Percentiles rank a stretch among this genome's conserved stretches.
Evolutionary conservation across 2,797 vertebrate genomes (phyloP).

Genomic region (Agapornis canus): DNA sequence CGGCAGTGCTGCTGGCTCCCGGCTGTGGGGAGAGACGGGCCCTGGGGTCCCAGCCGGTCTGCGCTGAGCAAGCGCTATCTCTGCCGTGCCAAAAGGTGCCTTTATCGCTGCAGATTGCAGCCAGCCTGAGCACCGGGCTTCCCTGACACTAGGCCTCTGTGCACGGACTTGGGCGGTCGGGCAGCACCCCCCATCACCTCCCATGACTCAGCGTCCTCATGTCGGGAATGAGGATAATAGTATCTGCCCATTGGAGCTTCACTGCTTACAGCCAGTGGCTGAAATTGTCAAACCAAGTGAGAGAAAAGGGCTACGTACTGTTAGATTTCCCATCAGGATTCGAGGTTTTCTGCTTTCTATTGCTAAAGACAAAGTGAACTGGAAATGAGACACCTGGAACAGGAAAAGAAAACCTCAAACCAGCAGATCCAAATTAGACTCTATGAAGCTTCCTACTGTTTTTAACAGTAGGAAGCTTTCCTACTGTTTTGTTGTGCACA

Average conservation of each 20-base stretch:
- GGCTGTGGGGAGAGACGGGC: neutral
- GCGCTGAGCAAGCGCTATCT: neutral
- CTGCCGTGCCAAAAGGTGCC: neutral
- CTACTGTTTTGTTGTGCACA: neutral
- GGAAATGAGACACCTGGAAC: neutral
- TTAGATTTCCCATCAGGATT: neutral
- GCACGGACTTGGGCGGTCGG: rapidly evolving
- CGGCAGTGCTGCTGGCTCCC: neutral
- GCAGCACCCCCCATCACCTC: neutral
- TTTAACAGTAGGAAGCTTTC: no score
- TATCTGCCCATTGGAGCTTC: neutral
- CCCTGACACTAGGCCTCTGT: neutral
- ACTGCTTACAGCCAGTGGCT: neutral
- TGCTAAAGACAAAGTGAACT: neutral
- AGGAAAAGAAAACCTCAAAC: neutral
- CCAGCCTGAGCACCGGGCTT: neutral
- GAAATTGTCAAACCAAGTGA: neutral
- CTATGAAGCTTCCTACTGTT: neutral
- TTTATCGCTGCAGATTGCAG: neutral
- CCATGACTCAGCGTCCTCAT: neutral
- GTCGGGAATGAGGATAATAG: neutral
- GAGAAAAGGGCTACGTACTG: neutral
- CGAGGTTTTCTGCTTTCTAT: rapidly evolving
- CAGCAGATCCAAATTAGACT: neutral
- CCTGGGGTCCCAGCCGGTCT: neutral